These are phyloP conservation scores for Astropecten irregularis DNA, from an alignment of 53 echinoderm and acorn worm species.

Conservation along the genomic window DNA sequence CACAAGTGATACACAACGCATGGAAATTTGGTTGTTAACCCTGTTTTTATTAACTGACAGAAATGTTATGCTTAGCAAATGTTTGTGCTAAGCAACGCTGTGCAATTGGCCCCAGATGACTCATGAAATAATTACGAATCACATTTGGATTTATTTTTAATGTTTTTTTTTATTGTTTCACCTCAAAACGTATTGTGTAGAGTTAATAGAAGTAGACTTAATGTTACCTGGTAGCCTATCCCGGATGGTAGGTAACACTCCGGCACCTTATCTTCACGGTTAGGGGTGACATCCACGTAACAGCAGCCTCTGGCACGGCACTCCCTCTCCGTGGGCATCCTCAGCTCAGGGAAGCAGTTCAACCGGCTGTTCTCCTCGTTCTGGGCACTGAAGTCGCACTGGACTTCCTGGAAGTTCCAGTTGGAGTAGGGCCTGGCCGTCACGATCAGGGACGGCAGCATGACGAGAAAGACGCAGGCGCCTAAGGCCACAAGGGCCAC, in stretches of 20 bases:
- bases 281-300: conserved; percentile 70
- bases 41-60: too few species aligned
- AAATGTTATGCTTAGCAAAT: too few species aligned
- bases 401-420: conserved; percentile 76
- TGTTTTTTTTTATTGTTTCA: too few species aligned
- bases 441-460: conserved; percentile 73
- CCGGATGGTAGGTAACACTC: conserved; percentile 79
- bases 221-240: conserved; percentile 67
- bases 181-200: too few species aligned
- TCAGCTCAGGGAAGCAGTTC: conserved; percentile 87
- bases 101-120: too few species aligned
- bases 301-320: conserved; percentile 88
- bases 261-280: conserved; percentile 65
- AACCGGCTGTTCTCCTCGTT: conserved; percentile 75
- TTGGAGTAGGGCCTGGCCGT: conserved; percentile 76
- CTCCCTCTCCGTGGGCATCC: conserved; percentile 72
- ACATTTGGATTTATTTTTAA: too few species aligned
- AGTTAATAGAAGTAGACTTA: too few species aligned
- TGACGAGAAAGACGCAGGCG: conserved; percentile 58
- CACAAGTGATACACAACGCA: too few species aligned
- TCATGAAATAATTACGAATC: too few species aligned
- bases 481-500: conserved; percentile 59
- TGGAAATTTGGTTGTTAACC: too few species aligned
- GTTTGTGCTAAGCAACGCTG: too few species aligned
- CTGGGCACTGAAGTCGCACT: conserved; percentile 65